Conservation (phyloP, 92 coral and sea anemone genomes). For the Porites cylindrica region DNA sequence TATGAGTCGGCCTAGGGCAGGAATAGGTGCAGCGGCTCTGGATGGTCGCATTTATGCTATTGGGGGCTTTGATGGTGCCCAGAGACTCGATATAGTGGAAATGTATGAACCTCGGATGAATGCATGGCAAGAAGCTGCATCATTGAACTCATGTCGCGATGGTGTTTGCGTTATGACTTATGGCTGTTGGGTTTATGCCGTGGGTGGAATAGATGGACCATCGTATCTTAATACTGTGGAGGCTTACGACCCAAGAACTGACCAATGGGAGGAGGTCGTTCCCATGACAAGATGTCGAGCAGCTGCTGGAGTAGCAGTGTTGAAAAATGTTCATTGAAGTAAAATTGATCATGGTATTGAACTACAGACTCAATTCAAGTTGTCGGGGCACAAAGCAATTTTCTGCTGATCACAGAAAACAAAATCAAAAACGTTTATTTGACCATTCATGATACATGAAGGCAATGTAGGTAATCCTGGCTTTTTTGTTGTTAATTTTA, state of each 20-base stretch:
- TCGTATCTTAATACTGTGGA: conserved; percentile 98
- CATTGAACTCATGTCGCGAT: conserved; percentile 95
- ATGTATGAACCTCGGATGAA: conserved; percentile 99
- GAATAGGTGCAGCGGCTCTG: conserved; percentile 97
- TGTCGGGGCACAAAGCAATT: too few species aligned
- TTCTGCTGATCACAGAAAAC: too few species aligned
- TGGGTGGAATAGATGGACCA: conserved; percentile 99
- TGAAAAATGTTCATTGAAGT: conserved; percentile 4
- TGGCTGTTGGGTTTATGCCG: conserved; percentile 98
- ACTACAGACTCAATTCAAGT: background rate
- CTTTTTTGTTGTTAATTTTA: too few species aligned
- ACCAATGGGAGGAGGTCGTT: conserved; percentile 88
- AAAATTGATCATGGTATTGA: background rate
- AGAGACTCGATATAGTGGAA: conserved; percentile 92
- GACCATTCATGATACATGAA: too few species aligned
- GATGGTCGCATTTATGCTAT: conserved; percentile 95
- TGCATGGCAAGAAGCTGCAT: conserved; percentile 90
- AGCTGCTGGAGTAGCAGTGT: conserved; percentile 97
- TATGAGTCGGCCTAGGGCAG: conserved; percentile 96
- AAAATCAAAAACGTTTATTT: too few species aligned
- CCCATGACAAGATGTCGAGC: conserved; percentile 98
- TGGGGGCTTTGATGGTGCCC: conserved; percentile 99
- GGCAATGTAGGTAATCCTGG: too few species aligned
- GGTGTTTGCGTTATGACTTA: conserved; percentile 96
- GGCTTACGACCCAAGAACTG: conserved; percentile 94